A percentile compares a stretch with the other conserved stretches of the same genome.
These are phyloP conservation scores for Trochalopteron elliotii DNA, from an alignment of 2,113 vertebrate genomes.

Conservation along the genomic window DNA sequence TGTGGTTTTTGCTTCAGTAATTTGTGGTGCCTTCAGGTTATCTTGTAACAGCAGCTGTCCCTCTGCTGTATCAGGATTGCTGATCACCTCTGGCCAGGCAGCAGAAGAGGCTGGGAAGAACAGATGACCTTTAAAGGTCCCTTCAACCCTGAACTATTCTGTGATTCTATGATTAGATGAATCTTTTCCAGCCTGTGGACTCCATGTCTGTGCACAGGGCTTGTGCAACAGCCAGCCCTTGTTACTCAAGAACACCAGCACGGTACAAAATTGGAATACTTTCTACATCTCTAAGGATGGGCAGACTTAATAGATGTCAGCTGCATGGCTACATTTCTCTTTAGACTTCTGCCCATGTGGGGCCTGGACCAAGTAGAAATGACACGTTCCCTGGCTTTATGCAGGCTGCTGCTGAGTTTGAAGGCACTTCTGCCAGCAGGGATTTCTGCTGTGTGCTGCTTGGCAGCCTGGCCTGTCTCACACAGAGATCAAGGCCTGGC, in stretches of 20 bases:
- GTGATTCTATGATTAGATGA: neutral
- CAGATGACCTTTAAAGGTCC: neutral
- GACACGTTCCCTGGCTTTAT: neutral
- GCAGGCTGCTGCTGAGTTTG: neutral
- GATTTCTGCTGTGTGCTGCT: neutral
- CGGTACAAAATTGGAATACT: neutral
- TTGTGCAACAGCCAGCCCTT: conserved; percentile 31
- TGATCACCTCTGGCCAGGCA: neutral
- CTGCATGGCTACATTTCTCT: neutral
- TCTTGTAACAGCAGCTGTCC: neutral
- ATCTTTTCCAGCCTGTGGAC: neutral
- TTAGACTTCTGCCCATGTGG: neutral
- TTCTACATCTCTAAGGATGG: neutral
- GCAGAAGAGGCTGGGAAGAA: neutral
- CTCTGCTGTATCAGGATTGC: rapidly evolving
- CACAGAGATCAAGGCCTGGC: neutral
- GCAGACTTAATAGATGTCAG: neutral
- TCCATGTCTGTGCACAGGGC: neutral
- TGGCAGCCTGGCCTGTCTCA: neutral
- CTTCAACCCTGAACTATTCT: neutral
- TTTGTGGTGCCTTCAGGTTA: neutral
- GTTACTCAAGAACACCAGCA: neutral
- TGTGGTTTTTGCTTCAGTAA: neutral
- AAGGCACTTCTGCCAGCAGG: neutral
- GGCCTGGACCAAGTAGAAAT: neutral